phyloP scores from a whole-genome alignment of 2,888 invertebrate genomes.

The Pimpla rufipes region DNA sequence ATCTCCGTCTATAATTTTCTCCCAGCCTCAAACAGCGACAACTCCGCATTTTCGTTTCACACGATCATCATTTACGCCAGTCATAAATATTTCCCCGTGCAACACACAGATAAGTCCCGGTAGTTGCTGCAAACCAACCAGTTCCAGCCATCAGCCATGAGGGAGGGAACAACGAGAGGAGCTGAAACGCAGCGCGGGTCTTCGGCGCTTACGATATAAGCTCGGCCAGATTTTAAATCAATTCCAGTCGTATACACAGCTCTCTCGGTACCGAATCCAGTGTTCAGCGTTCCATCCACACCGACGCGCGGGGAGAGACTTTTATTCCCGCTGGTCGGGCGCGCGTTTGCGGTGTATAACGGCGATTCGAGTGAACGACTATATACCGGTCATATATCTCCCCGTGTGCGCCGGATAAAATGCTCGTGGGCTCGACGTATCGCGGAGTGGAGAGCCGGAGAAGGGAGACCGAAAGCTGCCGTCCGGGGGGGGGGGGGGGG shows the following conservation, averaged over 20 bases:
- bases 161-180: no score
- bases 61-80: no score
- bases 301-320: slow-evolving; percentile 16
- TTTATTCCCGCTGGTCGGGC: slow-evolving; percentile 35
- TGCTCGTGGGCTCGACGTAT: slow-evolving; percentile 13
- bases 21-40: no score
- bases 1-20: no score
- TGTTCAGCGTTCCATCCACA: slow-evolving; percentile 14
- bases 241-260: not conserved
- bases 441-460: not conserved
- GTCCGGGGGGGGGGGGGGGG: no score
- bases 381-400: slow-evolving; percentile 9
- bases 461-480: no score
- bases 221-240: slow-evolving; percentile 39
- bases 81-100: no score
- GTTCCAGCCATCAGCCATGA: no score
- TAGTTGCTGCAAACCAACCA: no score
- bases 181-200: not conserved
- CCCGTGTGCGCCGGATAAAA: slow-evolving; percentile 7
- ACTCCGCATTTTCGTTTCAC: no score
- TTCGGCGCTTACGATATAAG: slow-evolving; percentile 33
- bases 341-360: slow-evolving; percentile 31
- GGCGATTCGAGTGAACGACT: slow-evolving; percentile 19
- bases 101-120: no score
- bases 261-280: slow-evolving; percentile 7